phyloP scores from a whole-genome alignment of 2,113 vertebrate genomes.

The Lamprologus sp. region DNA sequence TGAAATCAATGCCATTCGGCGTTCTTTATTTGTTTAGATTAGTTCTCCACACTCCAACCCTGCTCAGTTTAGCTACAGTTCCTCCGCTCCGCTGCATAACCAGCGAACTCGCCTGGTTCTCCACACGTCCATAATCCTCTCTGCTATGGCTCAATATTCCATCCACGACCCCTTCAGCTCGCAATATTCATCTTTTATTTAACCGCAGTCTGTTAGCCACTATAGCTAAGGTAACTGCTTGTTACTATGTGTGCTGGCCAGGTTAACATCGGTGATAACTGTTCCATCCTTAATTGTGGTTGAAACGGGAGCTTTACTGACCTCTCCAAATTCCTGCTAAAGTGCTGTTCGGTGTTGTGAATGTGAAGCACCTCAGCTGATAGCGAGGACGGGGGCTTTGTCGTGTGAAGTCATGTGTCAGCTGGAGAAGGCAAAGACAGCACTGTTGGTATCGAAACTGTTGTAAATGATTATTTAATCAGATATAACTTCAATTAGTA shows the following conservation, averaged over 20 bases:
- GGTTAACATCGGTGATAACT: background rate
- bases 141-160: background rate
- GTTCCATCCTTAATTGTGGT: background rate
- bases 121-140: background rate
- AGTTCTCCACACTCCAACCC: background rate
- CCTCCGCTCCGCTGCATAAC: background rate
- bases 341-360: background rate
- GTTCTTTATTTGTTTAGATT: background rate
- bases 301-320: background rate
- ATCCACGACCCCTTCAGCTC: background rate
- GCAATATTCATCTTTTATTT: background rate
- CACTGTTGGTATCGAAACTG: background rate
- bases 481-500: background rate
- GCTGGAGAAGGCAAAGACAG: background rate
- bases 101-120: background rate
- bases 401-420: background rate
- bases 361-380: background rate
- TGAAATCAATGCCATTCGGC: background rate
- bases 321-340: background rate
- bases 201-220: background rate
- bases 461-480: background rate
- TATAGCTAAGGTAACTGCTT: background rate
- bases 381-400: rapidly evolving
- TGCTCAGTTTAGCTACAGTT: background rate
- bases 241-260: background rate